phyloP scores from a whole-genome alignment of 2,797 vertebrate species.

The Centropyge bicolor region DNA sequence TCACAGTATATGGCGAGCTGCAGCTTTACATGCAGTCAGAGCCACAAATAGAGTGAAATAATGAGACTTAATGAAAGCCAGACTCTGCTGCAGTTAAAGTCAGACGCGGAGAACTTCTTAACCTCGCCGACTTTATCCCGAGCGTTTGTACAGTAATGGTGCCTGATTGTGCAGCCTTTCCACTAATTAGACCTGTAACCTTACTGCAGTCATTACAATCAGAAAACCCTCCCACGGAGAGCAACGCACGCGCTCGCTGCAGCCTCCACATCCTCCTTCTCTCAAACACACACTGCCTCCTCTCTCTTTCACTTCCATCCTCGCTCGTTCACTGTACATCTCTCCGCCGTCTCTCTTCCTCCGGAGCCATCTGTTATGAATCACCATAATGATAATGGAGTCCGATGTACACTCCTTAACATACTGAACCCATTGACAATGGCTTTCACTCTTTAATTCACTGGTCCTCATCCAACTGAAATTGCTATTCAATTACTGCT shows the following conservation, averaged over 20 bases:
- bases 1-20: too few species aligned
- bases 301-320: neutral
- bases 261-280: constrained; percentile 55
- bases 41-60: neutral
- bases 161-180: constrained; percentile 59
- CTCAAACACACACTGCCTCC: constrained; percentile 14
- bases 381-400: constrained; percentile 64
- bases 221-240: constrained; percentile 58
- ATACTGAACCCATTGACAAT: constrained; percentile 54
- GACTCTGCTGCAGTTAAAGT: neutral
- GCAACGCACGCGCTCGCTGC: constrained; percentile 19
- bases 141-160: constrained; percentile 47
- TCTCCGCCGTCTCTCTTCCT: constrained; percentile 34
- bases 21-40: neutral
- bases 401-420: constrained; percentile 64
- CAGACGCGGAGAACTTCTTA: constrained; percentile 41
- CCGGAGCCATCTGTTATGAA: constrained; percentile 65
- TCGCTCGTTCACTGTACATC: constrained; percentile 21
- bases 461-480: constrained; percentile 53
- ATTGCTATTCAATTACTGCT: constrained; percentile 18
- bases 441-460: constrained; percentile 50
- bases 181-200: constrained; percentile 73
- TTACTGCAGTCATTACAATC: constrained; percentile 70
- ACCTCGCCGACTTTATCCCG: constrained; percentile 52
- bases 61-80: constrained; percentile 29